A percentile compares a stretch with the other conserved stretches of the same genome.
Evolutionary conservation across 2,797 vertebrate species (phyloP).

Genomic region (Anas flavirostris): DNA sequence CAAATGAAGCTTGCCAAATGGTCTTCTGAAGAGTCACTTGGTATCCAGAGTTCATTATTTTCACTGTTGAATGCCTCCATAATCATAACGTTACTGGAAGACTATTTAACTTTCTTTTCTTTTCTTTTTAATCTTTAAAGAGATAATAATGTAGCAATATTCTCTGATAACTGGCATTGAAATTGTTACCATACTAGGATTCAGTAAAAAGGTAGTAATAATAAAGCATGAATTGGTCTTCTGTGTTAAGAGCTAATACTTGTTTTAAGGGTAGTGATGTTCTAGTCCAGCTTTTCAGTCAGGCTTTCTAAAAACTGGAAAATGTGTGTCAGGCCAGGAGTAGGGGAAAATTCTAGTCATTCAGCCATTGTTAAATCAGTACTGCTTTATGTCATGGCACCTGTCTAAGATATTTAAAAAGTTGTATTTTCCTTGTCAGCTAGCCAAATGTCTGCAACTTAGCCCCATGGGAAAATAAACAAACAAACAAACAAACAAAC

Average conservation of each 20-base stretch:
- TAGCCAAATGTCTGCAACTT: conserved; percentile 53
- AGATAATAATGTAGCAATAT: background rate
- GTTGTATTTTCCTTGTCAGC: conserved; percentile 60
- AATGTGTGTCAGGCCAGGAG: background rate
- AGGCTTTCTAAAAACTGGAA: background rate
- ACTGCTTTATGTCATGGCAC: conserved; percentile 31
- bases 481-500: background rate
- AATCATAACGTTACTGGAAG: background rate
- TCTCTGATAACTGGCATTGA: background rate
- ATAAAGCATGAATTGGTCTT: background rate
- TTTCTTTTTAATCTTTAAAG: conserved; percentile 7
- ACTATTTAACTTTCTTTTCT: background rate
- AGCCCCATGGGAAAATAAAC: background rate
- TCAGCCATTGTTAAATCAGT: background rate
- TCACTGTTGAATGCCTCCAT: background rate
- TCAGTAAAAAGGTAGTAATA: conserved; percentile 42
- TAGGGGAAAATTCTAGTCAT: background rate
- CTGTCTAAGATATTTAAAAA: conserved; percentile 37
- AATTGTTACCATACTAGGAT: conserved; percentile 18
- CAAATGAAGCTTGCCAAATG: background rate
- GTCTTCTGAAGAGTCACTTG: background rate
- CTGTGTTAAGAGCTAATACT: conserved; percentile 1
- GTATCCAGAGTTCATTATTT: background rate
- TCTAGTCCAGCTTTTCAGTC: background rate
- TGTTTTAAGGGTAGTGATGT: conserved; percentile 11